phyloP scores from a whole-genome alignment of 2,113 vertebrate genomes.

The Calcarius ornatus region DNA sequence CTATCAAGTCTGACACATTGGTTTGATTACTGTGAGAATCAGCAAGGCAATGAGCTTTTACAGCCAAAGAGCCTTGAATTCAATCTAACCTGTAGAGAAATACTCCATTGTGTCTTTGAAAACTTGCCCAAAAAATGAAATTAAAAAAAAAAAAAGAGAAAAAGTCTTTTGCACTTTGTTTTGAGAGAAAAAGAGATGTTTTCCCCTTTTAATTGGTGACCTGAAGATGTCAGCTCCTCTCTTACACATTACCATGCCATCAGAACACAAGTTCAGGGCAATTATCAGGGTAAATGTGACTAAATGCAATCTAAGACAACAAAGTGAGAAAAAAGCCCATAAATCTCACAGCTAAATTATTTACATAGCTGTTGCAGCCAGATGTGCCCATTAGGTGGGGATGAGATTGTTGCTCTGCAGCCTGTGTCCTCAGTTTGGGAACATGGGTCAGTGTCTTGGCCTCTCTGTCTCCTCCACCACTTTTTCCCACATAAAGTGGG shows the following conservation, averaged over 20 bases:
- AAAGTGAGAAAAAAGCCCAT: neutral
- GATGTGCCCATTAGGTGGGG: accelerated
- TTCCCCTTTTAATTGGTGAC: neutral
- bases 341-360: slow-evolving; percentile 10
- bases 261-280: neutral
- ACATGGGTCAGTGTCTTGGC: accelerated
- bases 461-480: neutral
- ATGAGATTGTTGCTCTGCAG: neutral
- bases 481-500: neutral
- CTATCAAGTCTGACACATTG: neutral
- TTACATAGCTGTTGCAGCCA: neutral
- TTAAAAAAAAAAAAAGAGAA: neutral
- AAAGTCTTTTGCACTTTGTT: neutral
- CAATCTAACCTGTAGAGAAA: neutral
- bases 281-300: neutral
- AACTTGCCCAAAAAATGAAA: neutral
- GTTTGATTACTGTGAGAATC: slow-evolving; percentile 21
- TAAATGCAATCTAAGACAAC: neutral
- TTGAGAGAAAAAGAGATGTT: neutral
- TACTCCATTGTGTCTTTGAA: neutral
- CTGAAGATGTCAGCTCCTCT: neutral
- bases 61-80: neutral
- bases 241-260: neutral
- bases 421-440: neutral
- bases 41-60: neutral